Percentiles rank a stretch among this genome's conserved stretches.
phyloP scores from a whole-genome alignment of 2,113 vertebrate species.

The Entomyzon cyanotis region DNA sequence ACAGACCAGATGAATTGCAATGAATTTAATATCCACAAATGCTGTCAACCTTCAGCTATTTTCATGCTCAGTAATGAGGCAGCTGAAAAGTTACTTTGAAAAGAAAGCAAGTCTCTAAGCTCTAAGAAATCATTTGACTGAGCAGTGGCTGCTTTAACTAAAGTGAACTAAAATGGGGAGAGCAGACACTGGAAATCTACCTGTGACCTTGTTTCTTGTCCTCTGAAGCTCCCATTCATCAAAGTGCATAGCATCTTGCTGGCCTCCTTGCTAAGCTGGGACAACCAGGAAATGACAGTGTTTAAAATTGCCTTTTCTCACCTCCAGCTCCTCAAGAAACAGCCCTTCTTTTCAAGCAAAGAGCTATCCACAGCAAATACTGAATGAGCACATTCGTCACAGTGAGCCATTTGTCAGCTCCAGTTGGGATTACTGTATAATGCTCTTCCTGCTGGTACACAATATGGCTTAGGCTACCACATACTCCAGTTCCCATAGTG shows the following conservation, averaged over 20 bases:
- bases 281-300: not conserved
- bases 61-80: not conserved
- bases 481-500: not conserved
- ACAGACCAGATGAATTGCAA: not conserved
- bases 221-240: not conserved
- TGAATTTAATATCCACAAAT: not conserved
- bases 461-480: not conserved
- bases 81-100: not conserved
- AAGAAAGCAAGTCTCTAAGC: not conserved
- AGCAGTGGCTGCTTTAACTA: not conserved
- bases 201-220: not conserved
- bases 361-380: slow-evolving; percentile 1
- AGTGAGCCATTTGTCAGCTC: slow-evolving; percentile 27
- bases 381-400: slow-evolving; percentile 32
- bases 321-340: slow-evolving; percentile 17
- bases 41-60: not conserved
- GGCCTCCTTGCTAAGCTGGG: not conserved
- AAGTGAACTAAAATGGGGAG: not conserved
- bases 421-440: slow-evolving; percentile 26
- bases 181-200: not conserved
- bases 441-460: slow-evolving; percentile 27
- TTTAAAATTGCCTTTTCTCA: slow-evolving; percentile 36
- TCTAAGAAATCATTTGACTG: not conserved
- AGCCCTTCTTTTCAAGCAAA: not conserved
- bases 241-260: not conserved